Evolutionary conservation across 2,888 invertebrate genomes (phyloP).

Genomic region (Chymomyza fuscimana): DNA sequence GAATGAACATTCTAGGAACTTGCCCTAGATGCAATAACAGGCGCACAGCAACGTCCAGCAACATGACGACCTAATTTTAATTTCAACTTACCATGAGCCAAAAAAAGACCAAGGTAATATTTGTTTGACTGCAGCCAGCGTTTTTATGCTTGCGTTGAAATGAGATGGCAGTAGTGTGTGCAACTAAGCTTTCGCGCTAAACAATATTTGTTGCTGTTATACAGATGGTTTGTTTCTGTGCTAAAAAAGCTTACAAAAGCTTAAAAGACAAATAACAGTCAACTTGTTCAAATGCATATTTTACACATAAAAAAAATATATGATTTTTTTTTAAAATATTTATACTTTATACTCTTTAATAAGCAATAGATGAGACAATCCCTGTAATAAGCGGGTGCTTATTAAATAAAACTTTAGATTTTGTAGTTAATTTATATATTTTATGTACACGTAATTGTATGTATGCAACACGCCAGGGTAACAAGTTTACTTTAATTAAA

Average conservation of each 20-base stretch:
- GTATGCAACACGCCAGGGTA: too few species aligned
- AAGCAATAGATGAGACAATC: too few species aligned
- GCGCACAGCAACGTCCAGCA: slow-evolving; percentile 60
- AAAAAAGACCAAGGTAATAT: not conserved
- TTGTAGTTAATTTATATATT: too few species aligned
- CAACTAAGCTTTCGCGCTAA: not conserved
- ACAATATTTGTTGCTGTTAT: not conserved
- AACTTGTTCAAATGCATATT: not conserved
- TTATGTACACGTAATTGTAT: too few species aligned
- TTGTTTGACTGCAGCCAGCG: not conserved
- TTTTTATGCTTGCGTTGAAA: not conserved
- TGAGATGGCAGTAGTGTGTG: not conserved
- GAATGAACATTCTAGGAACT: slow-evolving; percentile 79
- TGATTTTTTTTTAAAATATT: not conserved
- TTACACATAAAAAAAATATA: too few species aligned
- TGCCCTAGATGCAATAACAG: slow-evolving; percentile 78
- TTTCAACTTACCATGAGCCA: not conserved
- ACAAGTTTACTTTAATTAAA: too few species aligned
- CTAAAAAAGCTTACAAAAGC: not conserved
- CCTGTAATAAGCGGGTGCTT: too few species aligned
- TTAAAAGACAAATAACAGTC: not conserved
- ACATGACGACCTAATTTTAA: slow-evolving; percentile 54
- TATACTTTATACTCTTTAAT: too few species aligned
- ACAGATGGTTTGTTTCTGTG: not conserved
- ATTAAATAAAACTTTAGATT: too few species aligned